Percentiles rank a stretch among this genome's conserved stretches.
Evolutionary conservation across 2,888 invertebrate genomes (phyloP).

Genomic region (Rhingia rostrata): DNA sequence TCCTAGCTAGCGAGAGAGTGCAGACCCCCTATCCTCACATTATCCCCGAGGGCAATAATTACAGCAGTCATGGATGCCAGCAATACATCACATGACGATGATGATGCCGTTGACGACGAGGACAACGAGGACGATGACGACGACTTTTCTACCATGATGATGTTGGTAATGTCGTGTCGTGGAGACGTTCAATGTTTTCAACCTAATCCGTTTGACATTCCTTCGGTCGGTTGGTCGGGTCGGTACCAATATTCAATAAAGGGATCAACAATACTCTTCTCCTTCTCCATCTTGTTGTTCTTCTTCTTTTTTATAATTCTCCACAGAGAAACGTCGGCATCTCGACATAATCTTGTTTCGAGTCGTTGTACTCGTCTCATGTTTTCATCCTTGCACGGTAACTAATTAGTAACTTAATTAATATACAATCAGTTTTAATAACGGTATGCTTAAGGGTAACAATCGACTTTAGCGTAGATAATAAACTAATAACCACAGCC

Average conservation of each 20-base stretch:
- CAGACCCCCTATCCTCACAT: constrained; percentile 50
- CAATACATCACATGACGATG: constrained; percentile 60
- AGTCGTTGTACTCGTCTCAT: constrained; percentile 19
- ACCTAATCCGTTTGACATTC: constrained; percentile 45
- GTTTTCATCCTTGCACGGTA: constrained; percentile 53
- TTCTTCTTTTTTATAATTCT: neutral
- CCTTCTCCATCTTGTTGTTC: neutral
- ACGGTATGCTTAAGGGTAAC: constrained; percentile 68
- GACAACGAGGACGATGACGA: constrained; percentile 14
- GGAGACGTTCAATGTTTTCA: constrained; percentile 53
- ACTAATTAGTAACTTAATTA: constrained; percentile 73
- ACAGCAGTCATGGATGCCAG: constrained; percentile 63
- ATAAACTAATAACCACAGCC: constrained; percentile 71
- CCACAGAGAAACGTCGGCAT: neutral
- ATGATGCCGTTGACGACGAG: constrained; percentile 21
- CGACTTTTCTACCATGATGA: neutral
- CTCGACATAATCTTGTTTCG: constrained; percentile 3
- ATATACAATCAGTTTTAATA: constrained; percentile 66
- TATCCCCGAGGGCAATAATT: constrained; percentile 71
- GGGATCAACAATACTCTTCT: neutral
- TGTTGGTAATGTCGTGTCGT: constrained; percentile 23
- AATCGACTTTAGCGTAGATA: constrained; percentile 68
- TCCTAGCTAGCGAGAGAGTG: constrained; percentile 20
- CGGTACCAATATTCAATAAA: neutral
- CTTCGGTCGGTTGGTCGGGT: neutral